A percentile compares a stretch with the other conserved stretches of the same genome.
Conservation (phyloP, 2,888 invertebrate genomes). For the Druceiella hillmani region DNA sequence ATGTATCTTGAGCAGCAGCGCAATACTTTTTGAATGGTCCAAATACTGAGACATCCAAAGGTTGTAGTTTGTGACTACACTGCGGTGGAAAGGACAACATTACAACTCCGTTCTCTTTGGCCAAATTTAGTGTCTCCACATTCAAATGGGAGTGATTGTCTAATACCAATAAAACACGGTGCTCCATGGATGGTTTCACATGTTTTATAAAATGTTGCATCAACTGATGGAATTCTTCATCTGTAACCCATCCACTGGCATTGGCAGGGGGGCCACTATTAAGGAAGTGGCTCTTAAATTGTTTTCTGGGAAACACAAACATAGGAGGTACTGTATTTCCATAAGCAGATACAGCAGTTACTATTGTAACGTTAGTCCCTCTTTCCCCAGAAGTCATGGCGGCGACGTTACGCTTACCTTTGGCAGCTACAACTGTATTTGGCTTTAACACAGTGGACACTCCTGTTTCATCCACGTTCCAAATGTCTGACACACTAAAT, state of each 20-base stretch:
- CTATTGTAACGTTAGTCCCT: too few relatives aligned
- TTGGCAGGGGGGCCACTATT: slow-evolving; percentile 7
- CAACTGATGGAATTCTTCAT: slow-evolving; percentile 17
- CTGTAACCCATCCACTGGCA: slow-evolving; percentile 13
- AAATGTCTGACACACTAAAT: too few relatives aligned
- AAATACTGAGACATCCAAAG: slow-evolving; percentile 17
- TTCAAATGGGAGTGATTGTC: slow-evolving; percentile 23
- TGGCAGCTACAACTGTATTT: too few relatives aligned
- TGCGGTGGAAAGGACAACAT: slow-evolving; percentile 23
- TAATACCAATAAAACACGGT: slow-evolving; percentile 19
- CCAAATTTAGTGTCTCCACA: slow-evolving; percentile 13
- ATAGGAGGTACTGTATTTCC: slow-evolving; percentile 11
- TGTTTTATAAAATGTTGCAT: slow-evolving; percentile 20
- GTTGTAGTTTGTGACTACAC: slow-evolving; percentile 20
- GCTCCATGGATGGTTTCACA: slow-evolving; percentile 19
- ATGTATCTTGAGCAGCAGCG: too few relatives aligned
- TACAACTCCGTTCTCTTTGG: slow-evolving; percentile 22
- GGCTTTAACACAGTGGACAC: too few relatives aligned
- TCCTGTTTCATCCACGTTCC: too few relatives aligned
- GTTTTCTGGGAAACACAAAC: slow-evolving; percentile 12
- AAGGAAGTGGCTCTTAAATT: slow-evolving; percentile 8
- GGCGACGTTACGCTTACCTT: too few relatives aligned
- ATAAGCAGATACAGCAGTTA: slow-evolving; percentile 13
- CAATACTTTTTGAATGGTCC: too few relatives aligned
- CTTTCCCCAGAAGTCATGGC: too few relatives aligned